phyloP scores from a whole-genome alignment of 2,113 vertebrate species.

The Tyto alba region DNA sequence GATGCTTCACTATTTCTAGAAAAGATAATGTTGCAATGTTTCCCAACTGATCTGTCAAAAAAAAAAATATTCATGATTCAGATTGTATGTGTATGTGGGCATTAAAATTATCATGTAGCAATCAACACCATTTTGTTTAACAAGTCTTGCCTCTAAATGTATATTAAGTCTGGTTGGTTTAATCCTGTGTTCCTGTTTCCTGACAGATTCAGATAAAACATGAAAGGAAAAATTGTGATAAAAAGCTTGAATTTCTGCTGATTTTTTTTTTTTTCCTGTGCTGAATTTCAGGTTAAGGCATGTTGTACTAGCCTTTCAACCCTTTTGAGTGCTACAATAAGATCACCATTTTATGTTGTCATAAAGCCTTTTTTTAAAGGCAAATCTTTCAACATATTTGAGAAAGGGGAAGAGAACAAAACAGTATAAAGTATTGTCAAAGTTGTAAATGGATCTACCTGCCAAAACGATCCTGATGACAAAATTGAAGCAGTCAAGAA shows the following conservation, averaged over 20 bases:
- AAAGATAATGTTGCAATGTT: background rate
- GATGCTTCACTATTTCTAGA: background rate
- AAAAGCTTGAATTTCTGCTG: background rate
- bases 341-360: background rate
- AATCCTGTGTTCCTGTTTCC: background rate
- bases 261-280: background rate
- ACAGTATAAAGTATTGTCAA: background rate
- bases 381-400: conserved; percentile 5
- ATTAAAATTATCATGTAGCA: background rate
- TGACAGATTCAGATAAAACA: background rate
- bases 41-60: background rate
- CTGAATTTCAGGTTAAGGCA: background rate
- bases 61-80: background rate
- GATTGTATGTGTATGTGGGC: background rate
- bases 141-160: background rate
- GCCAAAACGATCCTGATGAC: conserved; percentile 11
- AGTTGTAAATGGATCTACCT: conserved; percentile 10
- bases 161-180: background rate
- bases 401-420: background rate
- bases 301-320: background rate
- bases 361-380: background rate
- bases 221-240: background rate
- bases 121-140: background rate
- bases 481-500: background rate
- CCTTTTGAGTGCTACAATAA: background rate